Base-by-base conservation (phyloP, 1,140 invertebrate species). In the Diploscapter pachys region DNA sequence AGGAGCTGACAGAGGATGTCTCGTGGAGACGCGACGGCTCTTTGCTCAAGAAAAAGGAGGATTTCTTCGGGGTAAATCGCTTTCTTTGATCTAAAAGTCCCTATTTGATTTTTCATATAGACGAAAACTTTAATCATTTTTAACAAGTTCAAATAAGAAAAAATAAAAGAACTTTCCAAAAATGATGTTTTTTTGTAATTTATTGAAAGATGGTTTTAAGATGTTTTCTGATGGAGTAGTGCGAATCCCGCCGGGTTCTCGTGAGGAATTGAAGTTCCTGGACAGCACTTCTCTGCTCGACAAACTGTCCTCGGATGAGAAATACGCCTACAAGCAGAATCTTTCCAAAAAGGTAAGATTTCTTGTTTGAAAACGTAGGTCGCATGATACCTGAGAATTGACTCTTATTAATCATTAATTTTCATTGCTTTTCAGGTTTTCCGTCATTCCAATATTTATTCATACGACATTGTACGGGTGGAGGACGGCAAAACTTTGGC, bases 21-120 rank as follows among this genome's bases (percentile, higher is more conserved):
- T 31, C 31, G 31, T 74, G 73, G 73, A 4, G 53, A 52, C 63
- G 52, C n/a, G 73, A 74, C 51, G 73, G 73, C 3, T 55, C 54
- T 31, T 65, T 74, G 48, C 53, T 74, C 5, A 9, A 57, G 13
- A 68, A 66, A 13, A 74, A 73, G 49, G 62, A 62, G 31, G 73
- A 74, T 57, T 65, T 50, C 9, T 62, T 57, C 13, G 49, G 13
- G 51, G 62, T 72, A 11, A 55, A n/a, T 48, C 31, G 9, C 31
- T 31, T 31, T 31, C 31, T 31, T 31, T 1, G 31, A 31, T 31
- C 31, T 31, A 31, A 31, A 31, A 31, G 31, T 31, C 31, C 31
- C 1, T 31, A 31, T 31, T 31, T 31, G 31, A 31, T 31, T 31
- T 31, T 65, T 49, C 2, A 4, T 53, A 5, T 6, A 54, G 4